Base-by-base conservation (phyloP, 2,797 vertebrate genomes). In the Alca torda region DNA sequence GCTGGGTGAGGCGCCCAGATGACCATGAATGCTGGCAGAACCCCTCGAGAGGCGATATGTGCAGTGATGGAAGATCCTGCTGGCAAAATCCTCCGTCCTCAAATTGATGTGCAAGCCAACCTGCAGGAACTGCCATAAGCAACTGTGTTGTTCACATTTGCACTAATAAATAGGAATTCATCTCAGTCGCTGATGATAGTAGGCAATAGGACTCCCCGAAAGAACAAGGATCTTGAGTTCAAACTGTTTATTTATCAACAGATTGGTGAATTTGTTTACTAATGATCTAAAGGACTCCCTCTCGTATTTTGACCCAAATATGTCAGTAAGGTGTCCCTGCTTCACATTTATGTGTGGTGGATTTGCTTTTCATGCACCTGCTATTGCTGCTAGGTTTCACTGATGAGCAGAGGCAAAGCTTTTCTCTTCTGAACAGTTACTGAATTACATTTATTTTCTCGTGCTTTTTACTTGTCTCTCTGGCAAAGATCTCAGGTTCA, bases 371-470 rank as follows among this genome's bases (percentile, higher is more conserved):
- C 53, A 50, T 81, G 84, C 96, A 98, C 97, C 98, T 98, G 97
- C 87, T 97, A 79, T 92, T 97, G 93, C 87, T 50, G 37, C 93
- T 93, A 87, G 37, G 31, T 96, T 97, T 97, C 93, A 96, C 48
- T 88, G 96, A 97, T 75, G n/a, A 91, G 80, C 51, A 81, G 51
- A 69, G 24, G 74, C 73, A 95, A 97, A 95, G 95, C 87, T 95
- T 96, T 97, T 96, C 95, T 98, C 82, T 96, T 97, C 95, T 94
- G 89, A 94, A 88, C 46, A 96, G 96, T 97, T 97, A 97, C 89
- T 96, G 97, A 98, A 97, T 98, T 98, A 97, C 96, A 67, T 95
- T 98, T 97, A 94, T 98, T 98, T 98, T 97, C 96, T 96, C 46
- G 21, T 97, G 87, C 91, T 95, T 85, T 96, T 95, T 53, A 65